Conservation (phyloP, 2,113 vertebrate species). For the Aviceda subcristata region DNA sequence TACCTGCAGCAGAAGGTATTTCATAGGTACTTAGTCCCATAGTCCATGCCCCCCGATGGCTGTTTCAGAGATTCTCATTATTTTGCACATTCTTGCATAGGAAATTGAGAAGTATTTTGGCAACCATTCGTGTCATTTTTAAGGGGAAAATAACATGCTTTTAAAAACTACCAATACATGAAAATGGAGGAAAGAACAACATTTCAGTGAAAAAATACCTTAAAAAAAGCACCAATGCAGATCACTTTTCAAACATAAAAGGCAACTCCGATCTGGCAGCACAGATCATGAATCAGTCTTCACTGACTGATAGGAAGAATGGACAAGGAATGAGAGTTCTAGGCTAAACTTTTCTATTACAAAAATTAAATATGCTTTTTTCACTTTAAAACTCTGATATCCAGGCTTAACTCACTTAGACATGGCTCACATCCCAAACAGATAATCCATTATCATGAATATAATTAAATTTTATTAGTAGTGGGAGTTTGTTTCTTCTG, state of each 20-base stretch:
- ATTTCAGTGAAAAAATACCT: neutral
- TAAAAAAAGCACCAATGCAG: neutral
- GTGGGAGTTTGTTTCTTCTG: neutral
- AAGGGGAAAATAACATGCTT: neutral
- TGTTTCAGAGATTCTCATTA: neutral
- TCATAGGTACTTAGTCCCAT: neutral
- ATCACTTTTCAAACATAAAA: neutral
- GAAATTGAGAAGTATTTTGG: neutral
- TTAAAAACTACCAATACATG: neutral
- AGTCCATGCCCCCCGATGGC: neutral
- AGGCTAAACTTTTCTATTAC: neutral
- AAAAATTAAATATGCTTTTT: neutral
- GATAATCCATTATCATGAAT: neutral
- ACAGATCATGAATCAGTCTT: neutral
- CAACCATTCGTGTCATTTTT: neutral
- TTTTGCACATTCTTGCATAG: neutral
- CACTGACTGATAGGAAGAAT: neutral
- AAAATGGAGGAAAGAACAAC: neutral
- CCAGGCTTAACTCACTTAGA: neutral
- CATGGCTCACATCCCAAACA: neutral
- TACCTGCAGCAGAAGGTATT: neutral
- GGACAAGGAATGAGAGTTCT: neutral
- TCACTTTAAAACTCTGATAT: neutral
- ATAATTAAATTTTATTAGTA: neutral
- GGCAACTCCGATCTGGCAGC: neutral